These are phyloP conservation scores for Phaethornis superciliosus DNA, from an alignment of 2,113 vertebrate genomes.

Conservation along the genomic window DNA sequence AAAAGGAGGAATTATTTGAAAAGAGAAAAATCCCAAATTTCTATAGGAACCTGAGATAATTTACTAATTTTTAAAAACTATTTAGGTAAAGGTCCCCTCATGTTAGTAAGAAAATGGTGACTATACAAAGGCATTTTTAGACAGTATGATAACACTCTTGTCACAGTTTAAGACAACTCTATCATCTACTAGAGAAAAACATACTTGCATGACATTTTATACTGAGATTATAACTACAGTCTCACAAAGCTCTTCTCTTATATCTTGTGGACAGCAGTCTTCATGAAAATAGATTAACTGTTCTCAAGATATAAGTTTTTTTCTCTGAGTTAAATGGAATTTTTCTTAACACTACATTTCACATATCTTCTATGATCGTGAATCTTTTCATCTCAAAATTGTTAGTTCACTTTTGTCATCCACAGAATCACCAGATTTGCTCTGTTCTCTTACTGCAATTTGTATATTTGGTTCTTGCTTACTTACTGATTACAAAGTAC, in stretches of 20 bases:
- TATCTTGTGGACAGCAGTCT: not conserved
- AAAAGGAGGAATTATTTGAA: not conserved
- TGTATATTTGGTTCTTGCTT: not conserved
- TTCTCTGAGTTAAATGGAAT: not conserved
- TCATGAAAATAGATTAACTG: not conserved
- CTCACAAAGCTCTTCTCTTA: not conserved
- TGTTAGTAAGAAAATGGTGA: not conserved
- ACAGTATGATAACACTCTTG: not conserved
- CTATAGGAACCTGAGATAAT: not conserved
- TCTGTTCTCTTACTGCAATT: not conserved
- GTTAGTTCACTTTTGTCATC: not conserved
- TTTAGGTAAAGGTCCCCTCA: not conserved
- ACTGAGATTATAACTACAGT: not conserved
- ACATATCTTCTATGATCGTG: not conserved
- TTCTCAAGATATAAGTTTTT: not conserved
- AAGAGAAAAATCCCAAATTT: not conserved
- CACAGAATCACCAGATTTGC: not conserved
- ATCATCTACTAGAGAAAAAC: not conserved
- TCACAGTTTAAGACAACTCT: not conserved
- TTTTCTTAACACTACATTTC: not conserved
- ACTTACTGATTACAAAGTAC: not conserved
- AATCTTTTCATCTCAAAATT: not conserved
- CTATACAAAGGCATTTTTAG: not conserved
- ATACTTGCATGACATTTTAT: not conserved
- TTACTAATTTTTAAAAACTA: not conserved